Conservation (phyloP, 2,797 vertebrate species). For the Phrynocephalus guinanensis region DNA sequence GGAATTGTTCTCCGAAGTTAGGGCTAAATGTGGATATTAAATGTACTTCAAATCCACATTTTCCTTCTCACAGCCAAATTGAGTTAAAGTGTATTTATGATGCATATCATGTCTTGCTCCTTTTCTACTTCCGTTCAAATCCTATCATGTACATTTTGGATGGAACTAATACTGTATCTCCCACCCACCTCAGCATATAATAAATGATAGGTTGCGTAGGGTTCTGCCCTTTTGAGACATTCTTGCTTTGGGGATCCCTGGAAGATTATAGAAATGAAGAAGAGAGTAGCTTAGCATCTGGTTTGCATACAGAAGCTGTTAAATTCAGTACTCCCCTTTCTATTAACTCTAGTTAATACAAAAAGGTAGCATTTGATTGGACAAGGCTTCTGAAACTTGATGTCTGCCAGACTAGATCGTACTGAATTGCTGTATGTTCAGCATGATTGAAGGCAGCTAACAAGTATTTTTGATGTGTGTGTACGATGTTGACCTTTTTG, state of each 20-base stretch:
- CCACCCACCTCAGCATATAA: too few species aligned
- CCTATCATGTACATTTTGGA: neutral
- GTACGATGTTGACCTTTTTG: neutral
- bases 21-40: neutral
- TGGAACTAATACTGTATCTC: neutral
- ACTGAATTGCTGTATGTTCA: neutral
- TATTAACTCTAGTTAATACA: too few species aligned
- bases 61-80: neutral
- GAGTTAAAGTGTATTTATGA: neutral
- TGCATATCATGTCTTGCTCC: neutral
- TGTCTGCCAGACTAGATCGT: neutral
- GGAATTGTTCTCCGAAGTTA: neutral
- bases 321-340: neutral
- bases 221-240: neutral
- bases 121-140: neutral
- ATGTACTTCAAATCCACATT: neutral
- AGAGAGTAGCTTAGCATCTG: neutral
- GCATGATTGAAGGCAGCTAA: neutral
- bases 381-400: neutral
- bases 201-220: conserved; percentile 10
- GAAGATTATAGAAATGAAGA: neutral
- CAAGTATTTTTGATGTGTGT: neutral
- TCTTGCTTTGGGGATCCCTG: neutral
- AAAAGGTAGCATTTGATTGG: too few species aligned
- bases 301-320: neutral